Evolutionary conservation across 1,140 invertebrate species (phyloP), one percentile per base, ranked within the genome.

Genomic region (Diorhabda elongata): DNA sequence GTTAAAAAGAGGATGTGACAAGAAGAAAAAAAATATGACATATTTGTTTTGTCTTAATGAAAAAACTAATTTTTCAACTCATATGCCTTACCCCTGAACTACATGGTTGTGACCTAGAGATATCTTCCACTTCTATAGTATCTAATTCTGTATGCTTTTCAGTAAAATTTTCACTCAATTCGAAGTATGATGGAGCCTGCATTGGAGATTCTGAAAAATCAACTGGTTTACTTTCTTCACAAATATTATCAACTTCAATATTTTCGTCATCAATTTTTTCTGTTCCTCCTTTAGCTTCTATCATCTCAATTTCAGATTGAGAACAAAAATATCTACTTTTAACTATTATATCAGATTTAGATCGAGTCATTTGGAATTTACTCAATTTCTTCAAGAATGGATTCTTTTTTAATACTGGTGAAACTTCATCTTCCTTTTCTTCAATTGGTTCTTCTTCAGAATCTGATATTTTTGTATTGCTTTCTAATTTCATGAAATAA

Each of bases 371-470:
- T 43, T 61, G 52, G 66, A 78, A 78, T 72, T 77, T 78, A 63
- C 77, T 78, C 9, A 77, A 42, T 71, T 69, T 74, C 45, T 72
- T 74, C 9, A 69, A 45, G 57, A 77, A 77, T 4, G 76, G 76
- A 63, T 76, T 76, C 47, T 66, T 71, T 57, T 11, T 42, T 47
- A 73, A 60, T 44, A 73, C 61, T 8, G 73, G 73, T 44, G 73
- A 69, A 44, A 58, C 11, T 62, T 64, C 8, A 44, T 47, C 44
- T 64, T 44, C 9, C 58, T 61, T 61, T 71, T 69, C 61, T 41
- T n/a, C 44, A 56, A 8, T 44, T 41, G 52, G 3, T 67, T 69
- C 63, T 45, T 70, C 64, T n/a, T 58, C 61, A 67, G 42, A 26
- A 59, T 71, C 61, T 9, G 69, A 64, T 45, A 65, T 60, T 3